Evolutionary conservation across 1,140 invertebrate genomes (phyloP).

Genomic region (Aphis gossypii): DNA sequence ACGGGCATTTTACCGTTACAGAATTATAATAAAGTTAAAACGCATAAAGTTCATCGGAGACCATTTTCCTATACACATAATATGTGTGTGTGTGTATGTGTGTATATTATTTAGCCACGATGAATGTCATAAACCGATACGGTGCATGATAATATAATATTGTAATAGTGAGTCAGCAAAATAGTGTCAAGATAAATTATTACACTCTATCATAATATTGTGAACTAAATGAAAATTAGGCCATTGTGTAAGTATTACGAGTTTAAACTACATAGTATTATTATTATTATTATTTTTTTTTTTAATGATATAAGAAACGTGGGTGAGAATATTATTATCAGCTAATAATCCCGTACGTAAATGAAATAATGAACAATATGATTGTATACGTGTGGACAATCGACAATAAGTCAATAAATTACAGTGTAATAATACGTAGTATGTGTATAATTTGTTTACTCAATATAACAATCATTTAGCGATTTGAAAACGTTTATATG

Average conservation of each 20-base stretch:
- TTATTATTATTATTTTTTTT: not conserved
- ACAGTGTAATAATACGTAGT: not conserved
- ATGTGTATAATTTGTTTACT: not conserved
- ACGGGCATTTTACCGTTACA: not conserved
- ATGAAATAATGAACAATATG: not conserved
- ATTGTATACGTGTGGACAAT: not conserved
- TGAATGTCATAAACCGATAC: not conserved
- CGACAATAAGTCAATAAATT: not conserved
- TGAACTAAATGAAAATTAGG: not conserved
- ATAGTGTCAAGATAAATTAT: not conserved
- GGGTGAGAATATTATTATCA: not conserved
- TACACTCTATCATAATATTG: not conserved
- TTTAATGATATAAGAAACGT: not conserved
- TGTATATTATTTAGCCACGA: not conserved
- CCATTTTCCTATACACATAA: too few relatives aligned
- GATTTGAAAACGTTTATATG: not conserved
- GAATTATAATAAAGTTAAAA: not conserved
- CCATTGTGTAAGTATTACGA: not conserved
- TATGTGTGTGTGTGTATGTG: too few relatives aligned
- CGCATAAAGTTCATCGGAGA: not conserved
- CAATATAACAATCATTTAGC: not conserved
- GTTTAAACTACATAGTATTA: not conserved
- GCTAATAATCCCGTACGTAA: not conserved
- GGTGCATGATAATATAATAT: not conserved
- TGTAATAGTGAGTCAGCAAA: not conserved